These are phyloP conservation scores for Cheiracanthium punctorium DNA, from an alignment of 2,888 invertebrate genomes.

Conservation along the genomic window DNA sequence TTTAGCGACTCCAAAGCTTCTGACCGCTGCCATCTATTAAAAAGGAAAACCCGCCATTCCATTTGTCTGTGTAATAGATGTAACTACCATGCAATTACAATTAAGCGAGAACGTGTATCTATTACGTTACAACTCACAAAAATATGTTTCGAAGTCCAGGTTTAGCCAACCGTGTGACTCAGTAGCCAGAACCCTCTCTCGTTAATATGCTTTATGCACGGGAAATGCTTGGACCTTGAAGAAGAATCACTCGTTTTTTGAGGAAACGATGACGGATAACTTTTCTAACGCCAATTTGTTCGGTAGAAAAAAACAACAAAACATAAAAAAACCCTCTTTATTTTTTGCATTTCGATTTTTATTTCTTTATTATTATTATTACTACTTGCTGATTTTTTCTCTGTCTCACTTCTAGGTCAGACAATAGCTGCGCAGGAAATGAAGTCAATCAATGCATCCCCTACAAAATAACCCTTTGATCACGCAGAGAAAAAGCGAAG, in stretches of 20 bases:
- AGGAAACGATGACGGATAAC: conserved; percentile 61
- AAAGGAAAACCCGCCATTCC: too few species aligned
- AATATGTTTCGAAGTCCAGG: neutral
- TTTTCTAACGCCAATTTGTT: conserved; percentile 51
- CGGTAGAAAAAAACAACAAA: neutral
- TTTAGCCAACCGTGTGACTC: conserved; percentile 36
- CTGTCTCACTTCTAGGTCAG: conserved; percentile 47
- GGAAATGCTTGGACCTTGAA: conserved; percentile 10
- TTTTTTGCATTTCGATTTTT: conserved; percentile 4
- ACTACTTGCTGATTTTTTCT: neutral
- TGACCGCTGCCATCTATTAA: too few species aligned
- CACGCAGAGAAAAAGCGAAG: conserved; percentile 38
- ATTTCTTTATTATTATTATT: neutral
- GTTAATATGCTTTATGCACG: neutral
- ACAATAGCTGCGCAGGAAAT: conserved; percentile 65
- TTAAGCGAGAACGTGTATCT: neutral
- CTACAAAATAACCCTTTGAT: conserved; percentile 65
- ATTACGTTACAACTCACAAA: neutral
- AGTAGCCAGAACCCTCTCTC: neutral
- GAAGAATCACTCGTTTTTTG: conserved; percentile 34
- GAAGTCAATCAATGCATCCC: conserved; percentile 66
- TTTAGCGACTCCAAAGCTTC: too few species aligned
- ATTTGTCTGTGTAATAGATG: too few species aligned
- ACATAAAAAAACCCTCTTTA: neutral
- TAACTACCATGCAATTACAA: neutral